Conservation (phyloP, 2,888 invertebrate species). For the Meiosimyza decipiens region DNA sequence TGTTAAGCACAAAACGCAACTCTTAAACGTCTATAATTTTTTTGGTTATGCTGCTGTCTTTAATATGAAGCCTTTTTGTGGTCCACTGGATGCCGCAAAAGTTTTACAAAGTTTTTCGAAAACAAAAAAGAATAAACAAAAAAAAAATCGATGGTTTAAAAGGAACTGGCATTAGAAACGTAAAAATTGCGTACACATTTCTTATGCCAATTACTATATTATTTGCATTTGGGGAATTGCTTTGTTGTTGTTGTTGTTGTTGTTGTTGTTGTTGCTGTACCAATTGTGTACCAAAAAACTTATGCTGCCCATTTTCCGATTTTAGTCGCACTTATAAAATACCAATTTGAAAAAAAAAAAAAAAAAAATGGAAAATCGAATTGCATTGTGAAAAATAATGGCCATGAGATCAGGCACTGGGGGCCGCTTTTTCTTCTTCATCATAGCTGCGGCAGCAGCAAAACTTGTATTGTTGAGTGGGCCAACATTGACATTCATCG, state of each 20-base stretch:
- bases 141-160: too few relatives aligned
- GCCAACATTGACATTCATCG: background rate
- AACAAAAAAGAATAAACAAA: too few relatives aligned
- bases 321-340: too few relatives aligned
- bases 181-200: constrained; percentile 9
- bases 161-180: constrained; percentile 1
- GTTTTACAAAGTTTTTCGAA: too few relatives aligned
- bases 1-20: too few relatives aligned
- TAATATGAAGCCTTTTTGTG: too few relatives aligned
- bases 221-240: constrained; percentile 42
- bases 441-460: background rate
- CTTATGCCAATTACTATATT: constrained; percentile 40
- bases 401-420: constrained; percentile 16
- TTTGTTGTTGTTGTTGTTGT: constrained; percentile 7
- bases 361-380: constrained; percentile 8
- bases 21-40: too few relatives aligned
- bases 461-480: background rate
- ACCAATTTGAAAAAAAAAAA: too few relatives aligned
- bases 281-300: background rate
- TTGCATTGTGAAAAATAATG: constrained; percentile 13
- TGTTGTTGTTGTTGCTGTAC: background rate
- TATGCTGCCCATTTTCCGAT: too few relatives aligned
- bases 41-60: too few relatives aligned
- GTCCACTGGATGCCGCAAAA: too few relatives aligned
- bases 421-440: constrained; percentile 9